Evolutionary conservation across 2,888 invertebrate genomes (phyloP).

Genomic region (Machimus rusticus): DNA sequence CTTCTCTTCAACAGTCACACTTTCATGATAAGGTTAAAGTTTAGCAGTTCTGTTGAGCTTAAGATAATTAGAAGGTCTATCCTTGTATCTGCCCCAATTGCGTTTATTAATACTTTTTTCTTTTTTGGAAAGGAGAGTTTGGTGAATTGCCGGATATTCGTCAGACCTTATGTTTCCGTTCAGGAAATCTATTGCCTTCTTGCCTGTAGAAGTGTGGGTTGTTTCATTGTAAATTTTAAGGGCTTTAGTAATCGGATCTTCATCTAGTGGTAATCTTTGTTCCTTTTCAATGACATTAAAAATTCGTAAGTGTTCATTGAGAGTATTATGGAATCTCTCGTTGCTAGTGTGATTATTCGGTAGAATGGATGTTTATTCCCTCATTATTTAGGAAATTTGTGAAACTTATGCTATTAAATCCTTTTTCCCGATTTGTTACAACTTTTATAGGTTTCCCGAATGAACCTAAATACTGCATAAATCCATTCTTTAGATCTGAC

Average conservation of each 20-base stretch:
- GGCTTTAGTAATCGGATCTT: background rate
- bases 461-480: constrained; percentile 40
- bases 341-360: constrained; percentile 15
- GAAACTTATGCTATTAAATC: background rate
- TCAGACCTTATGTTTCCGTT: background rate
- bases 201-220: constrained; percentile 5
- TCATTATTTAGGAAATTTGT: constrained; percentile 11
- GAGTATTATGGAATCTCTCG: constrained; percentile 5
- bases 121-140: background rate
- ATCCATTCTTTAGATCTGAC: constrained; percentile 8
- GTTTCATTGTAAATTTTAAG: constrained; percentile 27
- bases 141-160: background rate
- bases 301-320: constrained; percentile 23
- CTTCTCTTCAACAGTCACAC: too few relatives aligned
- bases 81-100: background rate
- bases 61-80: background rate
- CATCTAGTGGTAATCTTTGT: background rate
- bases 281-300: background rate
- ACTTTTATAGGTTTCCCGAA: constrained; percentile 42
- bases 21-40: background rate
- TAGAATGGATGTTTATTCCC: constrained; percentile 22
- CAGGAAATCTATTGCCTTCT: constrained; percentile 1
- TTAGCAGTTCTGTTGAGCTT: background rate
- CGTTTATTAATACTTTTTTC: background rate
- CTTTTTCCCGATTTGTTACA: background rate